Percentiles rank a stretch among this genome's conserved stretches.
phyloP scores from a whole-genome alignment of 2,888 invertebrate species.

The Noctuana brunneofusca region DNA sequence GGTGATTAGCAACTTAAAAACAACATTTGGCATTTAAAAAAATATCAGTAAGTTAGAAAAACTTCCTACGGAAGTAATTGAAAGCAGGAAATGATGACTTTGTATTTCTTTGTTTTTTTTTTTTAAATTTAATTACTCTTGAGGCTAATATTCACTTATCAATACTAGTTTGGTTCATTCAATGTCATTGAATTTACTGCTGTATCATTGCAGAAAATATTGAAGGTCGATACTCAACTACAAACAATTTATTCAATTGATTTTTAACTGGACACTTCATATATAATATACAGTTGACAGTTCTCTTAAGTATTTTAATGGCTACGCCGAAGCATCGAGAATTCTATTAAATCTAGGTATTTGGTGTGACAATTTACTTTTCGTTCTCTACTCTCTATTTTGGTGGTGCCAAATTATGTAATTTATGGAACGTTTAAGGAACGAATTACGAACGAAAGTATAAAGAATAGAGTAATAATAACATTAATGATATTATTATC shows the following conservation, averaged over 20 bases:
- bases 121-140: slow-evolving; percentile 11
- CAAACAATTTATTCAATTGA: slow-evolving; percentile 48
- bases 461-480: too few species aligned
- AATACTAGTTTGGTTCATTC: slow-evolving; percentile 39
- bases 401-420: background rate
- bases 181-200: slow-evolving; percentile 43
- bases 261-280: slow-evolving; percentile 41
- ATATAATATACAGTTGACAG: background rate
- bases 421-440: background rate
- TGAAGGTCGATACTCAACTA: slow-evolving; percentile 46
- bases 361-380: background rate
- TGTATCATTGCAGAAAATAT: slow-evolving; percentile 53
- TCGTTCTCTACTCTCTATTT: background rate
- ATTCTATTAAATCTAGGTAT: background rate
- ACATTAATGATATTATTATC: too few species aligned
- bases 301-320: background rate
- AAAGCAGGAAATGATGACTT: slow-evolving; percentile 22
- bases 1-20: slow-evolving; percentile 2
- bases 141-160: slow-evolving; percentile 22
- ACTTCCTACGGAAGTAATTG: slow-evolving; percentile 24
- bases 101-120: slow-evolving; percentile 8
- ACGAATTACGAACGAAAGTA: too few species aligned
- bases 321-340: background rate
- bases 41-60: slow-evolving; percentile 12
- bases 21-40: slow-evolving; percentile 8